Conservation (phyloP, 2,113 vertebrate species). For the Alexandromys fortis region DNA sequence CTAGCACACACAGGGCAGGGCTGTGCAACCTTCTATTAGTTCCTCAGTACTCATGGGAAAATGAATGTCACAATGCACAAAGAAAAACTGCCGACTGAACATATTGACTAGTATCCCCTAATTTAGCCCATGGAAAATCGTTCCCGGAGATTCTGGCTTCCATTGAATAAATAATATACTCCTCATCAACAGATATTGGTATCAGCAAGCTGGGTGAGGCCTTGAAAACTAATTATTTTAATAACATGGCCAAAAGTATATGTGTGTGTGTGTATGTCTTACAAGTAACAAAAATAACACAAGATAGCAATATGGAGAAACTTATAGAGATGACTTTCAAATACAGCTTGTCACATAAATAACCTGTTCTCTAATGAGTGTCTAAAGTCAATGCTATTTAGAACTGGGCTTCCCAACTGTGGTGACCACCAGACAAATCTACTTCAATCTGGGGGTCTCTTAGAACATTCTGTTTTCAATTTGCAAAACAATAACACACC, state of each 20-base stretch:
- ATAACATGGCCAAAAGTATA: not conserved
- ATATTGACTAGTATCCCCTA: not conserved
- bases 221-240: not conserved
- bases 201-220: not conserved
- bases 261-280: no score
- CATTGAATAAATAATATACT: not conserved
- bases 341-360: not conserved
- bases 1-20: not conserved
- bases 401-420: slow-evolving; percentile 17
- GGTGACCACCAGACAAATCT: not conserved
- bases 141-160: not conserved
- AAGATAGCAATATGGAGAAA: not conserved
- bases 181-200: not conserved
- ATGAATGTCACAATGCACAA: not conserved
- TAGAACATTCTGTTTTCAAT: not conserved
- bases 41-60: not conserved
- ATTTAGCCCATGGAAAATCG: not conserved
- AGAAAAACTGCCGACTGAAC: not conserved
- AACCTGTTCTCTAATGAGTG: not conserved
- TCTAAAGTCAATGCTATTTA: not conserved
- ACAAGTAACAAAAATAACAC: not conserved
- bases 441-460: not conserved
- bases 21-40: not conserved
- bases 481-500: not conserved
- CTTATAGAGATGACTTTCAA: not conserved